A percentile compares a stretch with the other conserved stretches of the same genome.
Conservation (phyloP, 2,888 invertebrate genomes). For the Calliphora vomitoria region DNA sequence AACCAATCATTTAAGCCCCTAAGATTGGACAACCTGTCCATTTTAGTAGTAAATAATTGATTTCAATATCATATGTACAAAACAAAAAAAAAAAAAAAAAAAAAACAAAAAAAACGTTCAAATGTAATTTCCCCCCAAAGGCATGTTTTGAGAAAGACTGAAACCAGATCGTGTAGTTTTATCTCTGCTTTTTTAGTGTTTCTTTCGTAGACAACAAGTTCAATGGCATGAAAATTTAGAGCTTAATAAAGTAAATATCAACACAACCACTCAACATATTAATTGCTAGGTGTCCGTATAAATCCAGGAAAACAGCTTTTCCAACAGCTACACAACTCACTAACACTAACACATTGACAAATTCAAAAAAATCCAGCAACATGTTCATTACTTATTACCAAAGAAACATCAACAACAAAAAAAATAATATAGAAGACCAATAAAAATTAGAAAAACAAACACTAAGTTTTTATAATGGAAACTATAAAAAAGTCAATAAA, state of each 20-base stretch:
- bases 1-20: background rate
- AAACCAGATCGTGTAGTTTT: constrained; percentile 62
- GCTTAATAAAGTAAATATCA: constrained; percentile 74
- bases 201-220: constrained; percentile 77
- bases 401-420: constrained; percentile 11
- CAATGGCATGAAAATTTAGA: constrained; percentile 79
- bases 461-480: background rate
- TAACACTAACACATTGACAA: constrained; percentile 35
- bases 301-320: constrained; percentile 76
- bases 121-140: constrained; percentile 47
- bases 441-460: constrained; percentile 9
- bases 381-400: constrained; percentile 15
- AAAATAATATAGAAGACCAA: background rate
- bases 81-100: background rate
- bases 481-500: background rate
- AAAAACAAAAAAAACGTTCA: background rate
- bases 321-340: constrained; percentile 76
- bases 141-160: constrained; percentile 29
- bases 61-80: constrained; percentile 16
- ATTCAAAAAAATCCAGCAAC: constrained; percentile 4
- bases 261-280: constrained; percentile 75
- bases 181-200: background rate
- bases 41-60: constrained; percentile 13
- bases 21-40: constrained; percentile 5
- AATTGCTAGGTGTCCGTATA: constrained; percentile 72